Percentiles rank a stretch among this genome's conserved stretches.
These are phyloP conservation scores for Rhyacichthys aspro DNA, from an alignment of 2,797 vertebrate species.

Conservation along the genomic window DNA sequence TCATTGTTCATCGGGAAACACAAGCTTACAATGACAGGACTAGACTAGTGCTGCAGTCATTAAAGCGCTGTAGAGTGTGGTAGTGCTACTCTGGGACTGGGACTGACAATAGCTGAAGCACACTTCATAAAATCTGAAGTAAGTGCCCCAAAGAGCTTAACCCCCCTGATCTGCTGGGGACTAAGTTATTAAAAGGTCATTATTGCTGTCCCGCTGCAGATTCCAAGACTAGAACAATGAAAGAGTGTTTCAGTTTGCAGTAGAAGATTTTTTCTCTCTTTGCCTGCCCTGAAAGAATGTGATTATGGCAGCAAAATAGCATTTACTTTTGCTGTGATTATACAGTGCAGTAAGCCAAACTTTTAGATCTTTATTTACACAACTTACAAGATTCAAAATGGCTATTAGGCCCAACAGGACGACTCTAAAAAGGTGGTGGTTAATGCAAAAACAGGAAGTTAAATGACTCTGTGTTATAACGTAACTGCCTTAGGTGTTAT, in stretches of 20 bases:
- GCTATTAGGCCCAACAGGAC: neutral
- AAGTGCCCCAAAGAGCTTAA: conserved; percentile 66
- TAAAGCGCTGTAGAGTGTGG: conserved; percentile 44
- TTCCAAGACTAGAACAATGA: conserved; percentile 66
- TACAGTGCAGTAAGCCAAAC: conserved; percentile 19
- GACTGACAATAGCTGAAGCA: conserved; percentile 59
- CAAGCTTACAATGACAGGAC: conserved; percentile 26
- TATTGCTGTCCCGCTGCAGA: conserved; percentile 60
- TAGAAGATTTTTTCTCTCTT: conserved; percentile 37
- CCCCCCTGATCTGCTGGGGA: conserved; percentile 50
- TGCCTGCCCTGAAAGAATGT: conserved; percentile 50
- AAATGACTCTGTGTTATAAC: conserved; percentile 5
- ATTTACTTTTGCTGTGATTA: conserved; percentile 7
- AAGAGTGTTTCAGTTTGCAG: conserved; percentile 52
- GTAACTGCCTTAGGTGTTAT: neutral
- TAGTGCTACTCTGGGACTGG: conserved; percentile 29
- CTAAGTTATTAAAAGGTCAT: conserved; percentile 78
- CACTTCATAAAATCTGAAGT: conserved; percentile 63
- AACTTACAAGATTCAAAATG: conserved; percentile 6
- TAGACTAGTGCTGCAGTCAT: conserved; percentile 39
- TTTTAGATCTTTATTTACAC: conserved; percentile 14
- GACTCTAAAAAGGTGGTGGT: neutral
- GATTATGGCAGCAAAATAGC: conserved; percentile 46
- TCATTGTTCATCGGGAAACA: conserved; percentile 33
- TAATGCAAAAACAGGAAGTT: conserved; percentile 1